Evolutionary conservation across 2,888 invertebrate genomes (phyloP).

Genomic region (Xestia sexstrigata): DNA sequence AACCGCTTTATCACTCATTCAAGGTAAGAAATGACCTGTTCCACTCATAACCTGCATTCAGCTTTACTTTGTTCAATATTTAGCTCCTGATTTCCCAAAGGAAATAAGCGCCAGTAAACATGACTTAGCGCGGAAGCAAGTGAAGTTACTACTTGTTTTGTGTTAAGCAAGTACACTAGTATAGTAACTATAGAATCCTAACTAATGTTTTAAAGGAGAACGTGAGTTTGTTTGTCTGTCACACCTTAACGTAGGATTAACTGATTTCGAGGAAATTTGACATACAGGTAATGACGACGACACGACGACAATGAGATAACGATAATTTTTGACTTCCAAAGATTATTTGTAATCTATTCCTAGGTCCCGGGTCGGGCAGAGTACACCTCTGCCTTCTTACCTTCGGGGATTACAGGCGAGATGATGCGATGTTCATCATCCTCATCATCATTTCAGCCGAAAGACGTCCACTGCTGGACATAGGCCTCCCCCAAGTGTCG

Average conservation of each 20-base stretch:
- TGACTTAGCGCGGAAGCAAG: constrained; percentile 24
- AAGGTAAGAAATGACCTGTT: constrained; percentile 9
- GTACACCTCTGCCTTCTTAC: no score
- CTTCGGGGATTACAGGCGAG: no score
- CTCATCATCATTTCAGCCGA: no score
- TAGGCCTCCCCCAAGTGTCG: no score
- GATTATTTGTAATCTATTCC: background rate
- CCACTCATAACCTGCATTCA: constrained; percentile 32
- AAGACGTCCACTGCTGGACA: no score
- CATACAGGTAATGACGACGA: background rate
- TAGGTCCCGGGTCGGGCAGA: no score
- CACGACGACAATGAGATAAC: no score
- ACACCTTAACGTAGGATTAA: background rate
- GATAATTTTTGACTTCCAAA: background rate
- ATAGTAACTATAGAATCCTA: background rate
- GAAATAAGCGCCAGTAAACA: constrained; percentile 50
- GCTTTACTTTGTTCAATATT: constrained; percentile 49
- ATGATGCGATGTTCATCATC: no score
- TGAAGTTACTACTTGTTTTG: background rate
- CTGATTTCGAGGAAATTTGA: background rate
- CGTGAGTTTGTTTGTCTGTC: background rate
- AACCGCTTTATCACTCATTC: constrained; percentile 1
- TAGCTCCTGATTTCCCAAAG: constrained; percentile 52
- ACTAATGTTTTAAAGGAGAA: constrained; percentile 13
- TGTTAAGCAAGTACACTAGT: background rate